Base-by-base conservation (phyloP, 2,888 invertebrate species). In the Pyrochroa serraticornis region DNA sequence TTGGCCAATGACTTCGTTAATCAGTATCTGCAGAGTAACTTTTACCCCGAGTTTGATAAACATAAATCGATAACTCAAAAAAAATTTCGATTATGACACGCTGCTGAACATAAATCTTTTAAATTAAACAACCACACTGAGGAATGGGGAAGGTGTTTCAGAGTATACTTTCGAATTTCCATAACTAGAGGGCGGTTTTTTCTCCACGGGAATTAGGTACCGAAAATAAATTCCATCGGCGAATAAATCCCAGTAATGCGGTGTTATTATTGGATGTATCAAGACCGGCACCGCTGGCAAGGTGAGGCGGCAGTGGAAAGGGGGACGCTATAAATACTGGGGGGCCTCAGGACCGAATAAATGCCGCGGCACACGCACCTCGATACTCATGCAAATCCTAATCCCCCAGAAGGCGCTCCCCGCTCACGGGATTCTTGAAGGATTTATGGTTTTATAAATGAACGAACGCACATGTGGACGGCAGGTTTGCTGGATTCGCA, bases 361-460 rank as follows among this genome's bases (percentile, higher is more conserved):
- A 60, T 62, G 62, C 62, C 54, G 58, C 55, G 57, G 62, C 62
- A 63, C 65, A 63, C 65, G 63, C 63, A 65, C 60, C 58, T 61
- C 63, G 58, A 64, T 64, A 58, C 57, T 60, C 65, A 65, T 65
- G 65, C 65, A 65, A 65, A 65, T 65, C 65, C 61, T 49, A 55
- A 57, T 57, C 60, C 55, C 60, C 38, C 37, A 22, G 48, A 62
- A 54, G 62, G 60, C 53, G 60, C 59, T 48, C 59, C 61, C 59
- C 56, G 10, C 45, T 33, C 41, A 10, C 45, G 43, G 51, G 51
- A 53, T 58, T 55, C 63, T 56, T 57, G 64, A 64, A 55, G 63
- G 63, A 67, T 65, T 66, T 66, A 66, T 65, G 60, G 58, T 53
- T 63, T 62, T 65, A 58, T 61, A 63, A 66, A 65, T 62, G 66